A percentile compares a stretch with the other conserved stretches of the same genome.
Conservation (phyloP, 2,888 invertebrate species). For the Lamellibrachia satsuma region DNA sequence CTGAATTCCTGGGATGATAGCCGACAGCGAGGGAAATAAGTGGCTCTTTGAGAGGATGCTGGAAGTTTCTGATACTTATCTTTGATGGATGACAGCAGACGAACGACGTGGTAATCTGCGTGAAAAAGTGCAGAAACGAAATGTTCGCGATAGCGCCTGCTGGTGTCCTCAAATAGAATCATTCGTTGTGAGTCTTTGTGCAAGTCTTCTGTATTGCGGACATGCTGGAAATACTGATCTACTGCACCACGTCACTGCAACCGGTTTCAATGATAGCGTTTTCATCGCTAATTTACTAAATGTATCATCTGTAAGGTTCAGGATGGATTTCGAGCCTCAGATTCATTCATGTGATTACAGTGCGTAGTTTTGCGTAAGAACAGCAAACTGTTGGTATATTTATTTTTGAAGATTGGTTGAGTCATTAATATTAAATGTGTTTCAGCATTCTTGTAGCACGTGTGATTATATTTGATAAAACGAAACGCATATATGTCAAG, state of each 20-base stretch:
- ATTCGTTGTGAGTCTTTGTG: background rate
- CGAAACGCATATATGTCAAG: background rate
- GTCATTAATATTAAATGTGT: too few relatives aligned
- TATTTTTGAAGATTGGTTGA: too few relatives aligned
- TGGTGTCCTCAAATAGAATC: background rate
- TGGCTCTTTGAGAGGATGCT: background rate
- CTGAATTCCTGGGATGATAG: background rate
- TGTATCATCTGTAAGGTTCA: background rate
- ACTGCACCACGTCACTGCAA: background rate
- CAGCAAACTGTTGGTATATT: background rate
- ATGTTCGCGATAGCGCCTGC: background rate
- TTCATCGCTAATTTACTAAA: background rate
- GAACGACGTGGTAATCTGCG: background rate
- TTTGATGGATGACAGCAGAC: background rate
- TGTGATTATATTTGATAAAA: background rate
- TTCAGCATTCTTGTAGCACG: too few relatives aligned
- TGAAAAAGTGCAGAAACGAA: conserved; percentile 1
- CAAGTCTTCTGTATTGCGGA: background rate
- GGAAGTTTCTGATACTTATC: background rate
- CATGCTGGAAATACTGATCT: background rate
- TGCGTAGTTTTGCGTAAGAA: background rate
- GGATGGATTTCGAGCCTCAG: background rate
- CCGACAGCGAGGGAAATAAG: background rate
- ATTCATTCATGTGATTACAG: background rate
- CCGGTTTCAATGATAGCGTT: background rate